Percentiles rank a stretch among this genome's conserved stretches.
These are phyloP conservation scores for Periophthalmus magnuspinnatus DNA, from an alignment of 2,797 vertebrate species.

Conservation along the genomic window DNA sequence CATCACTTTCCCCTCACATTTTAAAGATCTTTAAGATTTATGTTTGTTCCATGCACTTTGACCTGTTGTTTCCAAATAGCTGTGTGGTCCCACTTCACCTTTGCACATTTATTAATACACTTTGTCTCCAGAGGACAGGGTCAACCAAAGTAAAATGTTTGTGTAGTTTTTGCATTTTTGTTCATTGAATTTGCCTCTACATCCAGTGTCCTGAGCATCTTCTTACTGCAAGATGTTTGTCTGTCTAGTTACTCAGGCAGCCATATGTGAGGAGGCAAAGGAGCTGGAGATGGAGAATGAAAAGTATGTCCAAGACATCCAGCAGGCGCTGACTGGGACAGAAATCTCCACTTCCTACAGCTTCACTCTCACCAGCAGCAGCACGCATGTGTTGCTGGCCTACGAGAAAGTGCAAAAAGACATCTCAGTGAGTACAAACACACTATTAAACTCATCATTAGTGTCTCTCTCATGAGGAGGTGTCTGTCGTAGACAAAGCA, in stretches of 20 bases:
- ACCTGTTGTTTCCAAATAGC: slow-evolving; percentile 24
- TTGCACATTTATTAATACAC: neutral
- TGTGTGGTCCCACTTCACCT: slow-evolving; percentile 17
- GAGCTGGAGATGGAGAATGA: slow-evolving; percentile 89
- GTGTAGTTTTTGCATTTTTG: neutral
- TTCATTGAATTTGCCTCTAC: neutral
- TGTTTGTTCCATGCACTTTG: slow-evolving; percentile 1
- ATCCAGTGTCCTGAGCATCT: too few species aligned
- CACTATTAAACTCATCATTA: neutral
- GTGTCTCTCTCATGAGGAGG: neutral
- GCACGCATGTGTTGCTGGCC: slow-evolving; percentile 72
- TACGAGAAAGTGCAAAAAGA: slow-evolving; percentile 90
- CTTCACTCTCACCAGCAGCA: slow-evolving; percentile 76
- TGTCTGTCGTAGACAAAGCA: neutral
- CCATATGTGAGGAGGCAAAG: slow-evolving; percentile 81
- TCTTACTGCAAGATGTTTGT: neutral
- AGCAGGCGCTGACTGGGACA: slow-evolving; percentile 75
- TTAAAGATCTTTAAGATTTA: slow-evolving; percentile 17
- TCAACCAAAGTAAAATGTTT: neutral
- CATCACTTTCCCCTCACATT: slow-evolving; percentile 6
- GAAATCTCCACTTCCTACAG: slow-evolving; percentile 65
- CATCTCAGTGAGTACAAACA: slow-evolving; percentile 85
- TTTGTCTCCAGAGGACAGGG: neutral
- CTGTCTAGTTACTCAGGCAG: slow-evolving; percentile 78
- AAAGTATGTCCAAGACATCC: slow-evolving; percentile 85